Evolutionary conservation across 2,797 vertebrate species (phyloP).

Genomic region (Mormyrus proboscirostris): DNA sequence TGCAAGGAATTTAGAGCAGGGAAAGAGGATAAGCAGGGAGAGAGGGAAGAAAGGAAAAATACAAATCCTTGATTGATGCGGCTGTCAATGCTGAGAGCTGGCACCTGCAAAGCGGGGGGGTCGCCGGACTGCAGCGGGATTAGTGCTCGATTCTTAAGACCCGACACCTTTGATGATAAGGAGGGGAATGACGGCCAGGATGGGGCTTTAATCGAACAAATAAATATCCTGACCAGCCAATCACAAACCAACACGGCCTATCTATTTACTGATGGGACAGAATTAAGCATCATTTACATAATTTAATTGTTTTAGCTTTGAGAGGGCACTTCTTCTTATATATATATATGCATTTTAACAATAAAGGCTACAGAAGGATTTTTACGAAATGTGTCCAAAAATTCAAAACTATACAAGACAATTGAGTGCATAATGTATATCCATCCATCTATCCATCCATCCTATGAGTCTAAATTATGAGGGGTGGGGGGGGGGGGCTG

Average conservation of each 20-base stretch:
- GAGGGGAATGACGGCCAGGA: background rate
- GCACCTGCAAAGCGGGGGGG: conserved; percentile 3
- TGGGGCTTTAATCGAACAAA: conserved; percentile 12
- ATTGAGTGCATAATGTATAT: background rate
- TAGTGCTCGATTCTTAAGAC: conserved; percentile 20
- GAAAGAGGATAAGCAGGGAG: conserved; percentile 14
- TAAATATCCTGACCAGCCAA: background rate
- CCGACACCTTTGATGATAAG: conserved; percentile 24
- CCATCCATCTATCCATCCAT: background rate
- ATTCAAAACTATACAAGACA: background rate
- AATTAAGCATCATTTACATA: background rate
- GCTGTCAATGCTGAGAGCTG: conserved; percentile 19
- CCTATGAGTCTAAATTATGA: background rate
- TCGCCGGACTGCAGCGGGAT: conserved; percentile 1
- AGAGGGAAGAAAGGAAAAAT: background rate
- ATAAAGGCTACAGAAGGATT: background rate
- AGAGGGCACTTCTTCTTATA: background rate
- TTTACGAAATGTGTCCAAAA: background rate
- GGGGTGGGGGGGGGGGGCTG: background rate
- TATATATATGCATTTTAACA: background rate
- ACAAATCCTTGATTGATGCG: conserved; percentile 17
- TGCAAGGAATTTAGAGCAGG: conserved; percentile 12
- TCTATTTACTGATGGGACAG: background rate
- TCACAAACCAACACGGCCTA: background rate
- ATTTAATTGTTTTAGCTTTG: background rate